Conservation (phyloP, 2,797 vertebrate species). For the Gymnoscopelus braueri region DNA sequence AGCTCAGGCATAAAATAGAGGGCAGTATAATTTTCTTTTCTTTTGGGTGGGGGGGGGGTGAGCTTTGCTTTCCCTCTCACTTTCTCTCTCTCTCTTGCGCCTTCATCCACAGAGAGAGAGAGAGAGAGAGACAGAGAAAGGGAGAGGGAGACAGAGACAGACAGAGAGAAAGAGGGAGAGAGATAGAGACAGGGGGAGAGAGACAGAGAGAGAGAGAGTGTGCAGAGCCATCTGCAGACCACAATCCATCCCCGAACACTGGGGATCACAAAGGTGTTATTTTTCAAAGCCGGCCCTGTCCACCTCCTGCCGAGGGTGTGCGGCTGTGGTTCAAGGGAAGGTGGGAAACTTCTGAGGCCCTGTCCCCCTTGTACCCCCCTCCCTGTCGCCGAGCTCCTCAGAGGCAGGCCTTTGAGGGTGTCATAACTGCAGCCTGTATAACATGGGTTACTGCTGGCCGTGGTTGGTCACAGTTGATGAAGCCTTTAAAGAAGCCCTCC, state of each 20-base stretch:
- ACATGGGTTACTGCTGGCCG: constrained; percentile 95
- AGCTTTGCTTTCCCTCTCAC: not conserved
- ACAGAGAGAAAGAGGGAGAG: not conserved
- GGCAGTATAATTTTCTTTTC: not conserved
- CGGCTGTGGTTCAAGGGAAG: constrained; percentile 92
- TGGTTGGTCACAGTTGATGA: constrained; percentile 92
- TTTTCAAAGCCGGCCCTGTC: constrained; percentile 95
- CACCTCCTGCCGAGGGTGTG: constrained; percentile 92
- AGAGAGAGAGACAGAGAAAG: not conserved
- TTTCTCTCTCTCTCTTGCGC: constrained; percentile 50
- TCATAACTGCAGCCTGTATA: constrained; percentile 93
- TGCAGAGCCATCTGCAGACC: constrained; percentile 93
- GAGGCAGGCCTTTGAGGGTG: constrained; percentile 93
- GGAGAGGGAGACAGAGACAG: not conserved
- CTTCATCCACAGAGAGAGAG: constrained; percentile 30
- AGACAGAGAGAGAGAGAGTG: constrained; percentile 33
- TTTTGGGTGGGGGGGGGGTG: no score
- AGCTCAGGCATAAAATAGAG: constrained; percentile 8
- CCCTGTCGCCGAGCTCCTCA: constrained; percentile 84
- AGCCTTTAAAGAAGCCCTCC: constrained; percentile 87
- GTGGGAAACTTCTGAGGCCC: constrained; percentile 95
- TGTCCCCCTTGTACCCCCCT: constrained; percentile 73
- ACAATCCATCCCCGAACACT: constrained; percentile 92
- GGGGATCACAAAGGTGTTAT: constrained; percentile 99
- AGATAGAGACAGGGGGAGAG: not conserved